Evolutionary conservation across 2,797 vertebrate species (phyloP).

Genomic region (Rhinella marina): DNA sequence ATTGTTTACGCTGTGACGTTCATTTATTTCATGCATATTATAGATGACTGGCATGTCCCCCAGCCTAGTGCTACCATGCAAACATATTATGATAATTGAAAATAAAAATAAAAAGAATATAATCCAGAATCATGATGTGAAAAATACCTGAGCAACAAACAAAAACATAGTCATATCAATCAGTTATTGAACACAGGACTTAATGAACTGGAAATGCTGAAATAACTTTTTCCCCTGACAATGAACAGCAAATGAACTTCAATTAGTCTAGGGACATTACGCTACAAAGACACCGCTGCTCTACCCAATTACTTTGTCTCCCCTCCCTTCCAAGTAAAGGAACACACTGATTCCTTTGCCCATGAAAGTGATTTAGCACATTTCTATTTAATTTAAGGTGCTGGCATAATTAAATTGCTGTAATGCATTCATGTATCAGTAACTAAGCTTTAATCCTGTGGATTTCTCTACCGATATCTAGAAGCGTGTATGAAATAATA

Average conservation of each 20-base stretch:
- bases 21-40: background rate
- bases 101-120: background rate
- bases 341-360: conserved; percentile 33
- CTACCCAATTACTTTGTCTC: conserved; percentile 25
- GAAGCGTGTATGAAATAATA: background rate
- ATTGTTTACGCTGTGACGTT: conserved; percentile 12
- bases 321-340: conserved; percentile 19
- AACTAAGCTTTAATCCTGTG: conserved; percentile 9
- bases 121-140: conserved; percentile 9
- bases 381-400: conserved; percentile 40
- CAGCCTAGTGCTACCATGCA: background rate
- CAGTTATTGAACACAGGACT: conserved; percentile 23
- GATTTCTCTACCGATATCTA: background rate
- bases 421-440: conserved; percentile 27
- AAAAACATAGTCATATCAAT: conserved; percentile 42
- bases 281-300: conserved; percentile 34
- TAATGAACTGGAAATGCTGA: conserved; percentile 35
- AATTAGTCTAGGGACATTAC: conserved; percentile 52
- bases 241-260: conserved; percentile 54
- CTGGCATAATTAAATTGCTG: conserved; percentile 57
- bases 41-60: conserved; percentile 4
- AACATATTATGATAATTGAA: conserved; percentile 15
- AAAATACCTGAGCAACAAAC: conserved; percentile 23
- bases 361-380: conserved; percentile 56
- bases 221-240: conserved; percentile 34